phyloP scores from a whole-genome alignment of 2,888 invertebrate species.

The Ormyrus thymus region DNA sequence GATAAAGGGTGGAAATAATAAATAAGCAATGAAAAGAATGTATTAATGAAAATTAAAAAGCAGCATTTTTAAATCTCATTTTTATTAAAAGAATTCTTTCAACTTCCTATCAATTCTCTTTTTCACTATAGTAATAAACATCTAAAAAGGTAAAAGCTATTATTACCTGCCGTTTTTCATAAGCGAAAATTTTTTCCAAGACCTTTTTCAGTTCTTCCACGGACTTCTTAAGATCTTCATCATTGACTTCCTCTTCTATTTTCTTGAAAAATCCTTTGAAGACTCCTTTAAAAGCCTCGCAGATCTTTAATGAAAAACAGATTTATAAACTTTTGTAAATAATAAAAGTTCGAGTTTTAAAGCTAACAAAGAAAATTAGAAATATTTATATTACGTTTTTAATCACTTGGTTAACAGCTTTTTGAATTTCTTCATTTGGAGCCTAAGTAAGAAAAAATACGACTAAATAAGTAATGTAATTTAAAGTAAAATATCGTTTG shows the following conservation, averaged over 20 bases:
- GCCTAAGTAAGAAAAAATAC: neutral
- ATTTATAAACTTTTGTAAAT: neutral
- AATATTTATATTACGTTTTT: neutral
- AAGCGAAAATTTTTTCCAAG: conserved; percentile 10
- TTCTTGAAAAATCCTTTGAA: neutral
- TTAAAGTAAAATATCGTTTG: neutral
- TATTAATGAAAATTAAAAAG: no score
- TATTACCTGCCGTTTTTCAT: neutral
- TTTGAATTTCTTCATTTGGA: neutral
- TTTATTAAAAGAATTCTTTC: no score
- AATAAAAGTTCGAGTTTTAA: neutral
- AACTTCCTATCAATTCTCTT: no score
- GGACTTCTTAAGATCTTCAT: neutral
- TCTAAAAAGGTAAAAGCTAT: neutral
- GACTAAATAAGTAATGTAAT: neutral
- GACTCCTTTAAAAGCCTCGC: conserved; percentile 1
- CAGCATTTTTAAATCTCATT: no score
- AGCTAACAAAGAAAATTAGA: neutral
- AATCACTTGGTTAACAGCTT: neutral
- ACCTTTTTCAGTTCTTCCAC: neutral
- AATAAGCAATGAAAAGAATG: no score
- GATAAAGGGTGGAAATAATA: neutral
- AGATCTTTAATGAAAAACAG: neutral
- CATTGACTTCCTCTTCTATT: conserved; percentile 17
- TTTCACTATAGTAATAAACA: no score